Evolutionary conservation across 30 jellyfish, hydroid and myxozoan genomes (phyloP).

Genomic region (Nemopilema nomurai): DNA sequence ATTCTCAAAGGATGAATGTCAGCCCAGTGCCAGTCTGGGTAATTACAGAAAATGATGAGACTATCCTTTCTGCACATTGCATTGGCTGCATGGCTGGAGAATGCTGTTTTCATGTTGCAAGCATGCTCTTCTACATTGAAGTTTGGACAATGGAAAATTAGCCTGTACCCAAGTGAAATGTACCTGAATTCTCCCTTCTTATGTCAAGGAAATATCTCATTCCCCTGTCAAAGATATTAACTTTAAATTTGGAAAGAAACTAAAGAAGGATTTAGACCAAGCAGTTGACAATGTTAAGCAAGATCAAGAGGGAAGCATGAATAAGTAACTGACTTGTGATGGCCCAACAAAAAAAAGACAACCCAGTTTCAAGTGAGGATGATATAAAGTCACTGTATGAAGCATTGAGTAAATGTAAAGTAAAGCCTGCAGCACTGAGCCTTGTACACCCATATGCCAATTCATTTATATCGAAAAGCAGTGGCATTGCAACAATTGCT

Average conservation of each 20-base stretch:
- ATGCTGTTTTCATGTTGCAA: constrained; percentile 49
- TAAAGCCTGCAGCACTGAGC: constrained; percentile 20
- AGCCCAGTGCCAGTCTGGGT: constrained; percentile 51
- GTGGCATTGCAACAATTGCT: constrained; percentile 4
- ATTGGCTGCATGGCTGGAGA: constrained; percentile 46
- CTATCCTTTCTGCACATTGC: constrained; percentile 42
- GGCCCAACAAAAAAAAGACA: constrained; percentile 19
- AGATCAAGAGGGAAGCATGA: not conserved
- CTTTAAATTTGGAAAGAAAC: constrained; percentile 20
- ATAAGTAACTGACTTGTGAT: not conserved
- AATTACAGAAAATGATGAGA: constrained; percentile 17
- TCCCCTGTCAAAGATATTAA: constrained; percentile 23
- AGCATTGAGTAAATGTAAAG: constrained; percentile 21
- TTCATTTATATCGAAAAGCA: constrained; percentile 1
- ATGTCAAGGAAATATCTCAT: constrained; percentile 23
- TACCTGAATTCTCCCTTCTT: constrained; percentile 30
- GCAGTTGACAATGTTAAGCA: not conserved
- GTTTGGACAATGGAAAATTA: constrained; percentile 30
- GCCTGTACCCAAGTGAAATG: constrained; percentile 22
- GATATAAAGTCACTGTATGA: constrained; percentile 18
- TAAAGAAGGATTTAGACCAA: constrained; percentile 27
- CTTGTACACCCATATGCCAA: constrained; percentile 20
- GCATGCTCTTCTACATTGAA: constrained; percentile 34
- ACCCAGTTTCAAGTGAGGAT: constrained; percentile 10
- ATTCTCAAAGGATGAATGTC: constrained; percentile 51